Base-by-base conservation (phyloP, 2,888 invertebrate species). In the Cosmia pyralina region DNA sequence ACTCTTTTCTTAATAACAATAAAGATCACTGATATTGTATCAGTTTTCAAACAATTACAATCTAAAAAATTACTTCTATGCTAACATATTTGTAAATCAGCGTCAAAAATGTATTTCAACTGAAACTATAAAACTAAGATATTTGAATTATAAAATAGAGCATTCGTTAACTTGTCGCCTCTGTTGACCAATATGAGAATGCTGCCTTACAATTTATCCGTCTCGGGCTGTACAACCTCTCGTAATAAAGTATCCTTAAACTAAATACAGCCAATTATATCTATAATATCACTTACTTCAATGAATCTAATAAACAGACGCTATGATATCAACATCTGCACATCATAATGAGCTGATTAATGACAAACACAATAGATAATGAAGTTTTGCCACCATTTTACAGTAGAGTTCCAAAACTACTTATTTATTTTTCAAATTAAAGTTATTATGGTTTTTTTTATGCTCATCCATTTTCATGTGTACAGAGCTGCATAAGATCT, bases 271-370 rank as follows among this genome's bases (percentile, higher is more conserved):
- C 71, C 69, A 77, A 83, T 81, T 63, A 81, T 63, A 80, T 65
- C 58, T 78, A 81, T 59, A 79, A 77, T 81, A 85, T 83, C 86
- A 82, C 80, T 84, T 65, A 65, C 53, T 69, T 60, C 58, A 72
- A 69, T 81, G 65, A 78, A 77, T 73, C 34, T 48, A 71, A 70
- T 74, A 68, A 55, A 66, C 38, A 69, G n/a, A 48, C 8, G 15
- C 59, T 73, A 68, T 46, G 46, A 38, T 48, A 58, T 62, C 55
- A 69, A 57, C 38, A 72, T 67, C 62, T 62, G 72, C 34, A 57
- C 46, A 28, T 52, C 34, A 46, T 46, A 69, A 52, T 63, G 58
- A 4, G 6, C 52, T 38, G 10, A 53, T 41, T 28, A 59, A 44
- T 57, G 48, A 63, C 22, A 73, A 69, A 22, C 46, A 55, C 63